phyloP scores from a whole-genome alignment of 2,113 vertebrate species.

The Hirundichthys speculiger region DNA sequence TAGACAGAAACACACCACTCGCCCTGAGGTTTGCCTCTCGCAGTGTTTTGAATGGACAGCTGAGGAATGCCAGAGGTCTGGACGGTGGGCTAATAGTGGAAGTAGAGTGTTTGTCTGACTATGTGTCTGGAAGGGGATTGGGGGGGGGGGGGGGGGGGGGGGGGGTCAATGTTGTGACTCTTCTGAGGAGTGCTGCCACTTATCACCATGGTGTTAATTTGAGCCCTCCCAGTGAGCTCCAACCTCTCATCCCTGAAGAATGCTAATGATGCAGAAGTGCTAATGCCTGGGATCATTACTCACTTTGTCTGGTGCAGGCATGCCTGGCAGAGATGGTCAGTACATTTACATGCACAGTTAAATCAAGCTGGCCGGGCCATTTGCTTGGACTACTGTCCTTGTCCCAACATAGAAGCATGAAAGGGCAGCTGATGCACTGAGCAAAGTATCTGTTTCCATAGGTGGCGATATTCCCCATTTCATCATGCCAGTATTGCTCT shows the following conservation, averaged over 20 bases:
- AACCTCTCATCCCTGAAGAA: conserved; percentile 58
- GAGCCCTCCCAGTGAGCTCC: conserved; percentile 54
- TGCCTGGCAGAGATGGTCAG: conserved; percentile 27
- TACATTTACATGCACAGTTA: no score
- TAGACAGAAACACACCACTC: not conserved
- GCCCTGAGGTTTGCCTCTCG: not conserved
- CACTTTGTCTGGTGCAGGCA: conserved; percentile 26
- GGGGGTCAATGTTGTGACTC: conserved; percentile 59
- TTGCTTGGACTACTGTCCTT: no score
- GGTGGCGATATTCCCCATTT: no score
- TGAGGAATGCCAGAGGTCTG: conserved; percentile 56
- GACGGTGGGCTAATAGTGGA: conserved; percentile 17
- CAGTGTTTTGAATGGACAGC: conserved; percentile 58
- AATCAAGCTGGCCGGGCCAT: no score
- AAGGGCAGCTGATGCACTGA: no score
- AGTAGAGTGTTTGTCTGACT: conserved; percentile 9
- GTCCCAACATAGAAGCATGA: no score
- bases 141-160: no score
- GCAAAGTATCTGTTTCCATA: no score
- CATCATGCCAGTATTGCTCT: no score
- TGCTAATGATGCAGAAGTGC: conserved; percentile 61
- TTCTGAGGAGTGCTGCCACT: conserved; percentile 59
- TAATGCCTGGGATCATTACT: conserved; percentile 57
- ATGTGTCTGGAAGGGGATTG: not conserved
- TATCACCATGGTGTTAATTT: conserved; percentile 74